Base-by-base conservation (phyloP, 1,140 invertebrate genomes). In the Nymphalis io region DNA sequence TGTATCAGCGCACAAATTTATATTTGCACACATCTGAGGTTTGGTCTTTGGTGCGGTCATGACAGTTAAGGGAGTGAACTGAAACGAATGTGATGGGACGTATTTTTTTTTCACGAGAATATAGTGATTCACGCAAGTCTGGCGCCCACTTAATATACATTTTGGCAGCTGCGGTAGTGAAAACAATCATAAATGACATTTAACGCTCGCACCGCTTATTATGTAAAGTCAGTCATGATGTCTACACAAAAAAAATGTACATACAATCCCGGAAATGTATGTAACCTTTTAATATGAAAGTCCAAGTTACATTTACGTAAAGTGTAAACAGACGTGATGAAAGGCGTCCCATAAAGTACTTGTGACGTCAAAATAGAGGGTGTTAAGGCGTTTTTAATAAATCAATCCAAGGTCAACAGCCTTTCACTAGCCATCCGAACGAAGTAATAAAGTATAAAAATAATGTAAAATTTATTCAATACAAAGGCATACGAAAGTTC, bases 381-480 rank as follows among this genome's bases (percentile, higher is more conserved):
- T 53, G 51, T 18, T 48, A 61, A 27, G 11, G 12, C 40, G n/a
- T 62, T 48, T 51, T 12, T 11, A 38, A 23, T 42, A 21, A 60
- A 53, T 42, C 18, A n/a, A 39, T 53, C 20, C 66, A 68, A 61
- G 66, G 66, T 44, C 39, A 18, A 39, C 46, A 21, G 20, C 58
- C 66, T 68, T 68, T 68, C 59, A 68, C 66, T 33, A 38, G 20
- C 39, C 39, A 38, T 60, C 39, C 59, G 40, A 12, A 13, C 27
- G 55, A 13, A 44, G n/a, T 67, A 21, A 46, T 68, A 68, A 68
- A 60, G 21, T 68, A 55, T 51, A 18, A 46, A 53, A 60, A 60
- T 60, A 60, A 68, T 68, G 42, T 55, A 48, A 46, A 51, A 51
- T 53, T 60, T 27, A 68, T 60, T 16, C 38, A 60, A 13, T 33